Evolutionary conservation across 2,113 vertebrate genomes (phyloP).

Genomic region (Peucedramus taeniatus): DNA sequence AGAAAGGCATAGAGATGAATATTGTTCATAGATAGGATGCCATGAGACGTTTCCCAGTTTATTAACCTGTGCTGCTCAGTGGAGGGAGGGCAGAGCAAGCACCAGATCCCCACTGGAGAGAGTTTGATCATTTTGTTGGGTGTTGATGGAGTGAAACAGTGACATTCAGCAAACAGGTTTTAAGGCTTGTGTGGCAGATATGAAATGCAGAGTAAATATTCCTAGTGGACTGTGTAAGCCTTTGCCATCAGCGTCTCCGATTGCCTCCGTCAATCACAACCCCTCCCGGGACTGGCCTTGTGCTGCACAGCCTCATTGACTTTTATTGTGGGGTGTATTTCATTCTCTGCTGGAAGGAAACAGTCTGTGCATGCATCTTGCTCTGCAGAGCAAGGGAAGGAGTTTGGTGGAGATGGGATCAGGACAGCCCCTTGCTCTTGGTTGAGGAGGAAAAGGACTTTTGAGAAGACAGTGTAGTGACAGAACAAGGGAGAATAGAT

Average conservation of each 20-base stretch:
- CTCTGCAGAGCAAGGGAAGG: background rate
- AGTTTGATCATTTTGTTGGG: background rate
- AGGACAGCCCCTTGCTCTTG: background rate
- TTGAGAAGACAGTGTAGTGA: too few relatives aligned
- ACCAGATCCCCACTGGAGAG: background rate
- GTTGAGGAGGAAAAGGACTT: background rate
- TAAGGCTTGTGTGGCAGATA: slow-evolving; percentile 33
- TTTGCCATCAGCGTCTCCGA: background rate
- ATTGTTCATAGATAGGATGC: background rate
- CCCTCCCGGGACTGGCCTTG: background rate
- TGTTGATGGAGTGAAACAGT: slow-evolving; percentile 33
- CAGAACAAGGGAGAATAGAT: background rate
- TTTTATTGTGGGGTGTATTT: slow-evolving; percentile 41
- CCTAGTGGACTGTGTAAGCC: slow-evolving; percentile 5
- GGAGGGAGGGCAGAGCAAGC: background rate
- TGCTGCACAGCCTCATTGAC: slow-evolving; percentile 36
- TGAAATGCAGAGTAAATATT: slow-evolving; percentile 55
- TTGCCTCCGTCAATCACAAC: slow-evolving; percentile 52
- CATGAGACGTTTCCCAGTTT: background rate
- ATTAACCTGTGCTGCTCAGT: background rate
- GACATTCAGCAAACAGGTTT: slow-evolving; percentile 41
- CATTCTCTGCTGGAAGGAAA: slow-evolving; percentile 13
- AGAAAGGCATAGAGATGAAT: background rate
- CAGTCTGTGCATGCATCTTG: background rate
- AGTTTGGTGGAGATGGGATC: background rate